phyloP scores from a whole-genome alignment of 2,797 vertebrate species.

The Schizopygopsis pylzovi region DNA sequence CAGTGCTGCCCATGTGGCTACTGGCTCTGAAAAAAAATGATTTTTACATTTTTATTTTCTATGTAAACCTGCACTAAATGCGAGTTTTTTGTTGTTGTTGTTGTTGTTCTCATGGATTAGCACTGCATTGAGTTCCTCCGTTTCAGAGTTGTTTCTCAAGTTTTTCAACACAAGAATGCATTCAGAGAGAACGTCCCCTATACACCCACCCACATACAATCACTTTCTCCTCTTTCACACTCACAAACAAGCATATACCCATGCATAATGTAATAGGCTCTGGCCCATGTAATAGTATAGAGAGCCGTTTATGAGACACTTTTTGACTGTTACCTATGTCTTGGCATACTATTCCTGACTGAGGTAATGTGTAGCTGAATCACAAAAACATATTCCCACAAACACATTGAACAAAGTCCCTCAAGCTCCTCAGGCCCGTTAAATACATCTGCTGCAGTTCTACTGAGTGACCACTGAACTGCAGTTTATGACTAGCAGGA shows the following conservation, averaged over 20 bases:
- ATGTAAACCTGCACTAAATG: neutral
- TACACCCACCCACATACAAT: neutral
- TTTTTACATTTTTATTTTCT: neutral
- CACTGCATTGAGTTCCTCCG: neutral
- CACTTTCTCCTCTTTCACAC: constrained; percentile 5
- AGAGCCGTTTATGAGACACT: constrained; percentile 41
- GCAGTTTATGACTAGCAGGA: constrained; percentile 69
- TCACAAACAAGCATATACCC: constrained; percentile 7
- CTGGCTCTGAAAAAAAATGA: neutral
- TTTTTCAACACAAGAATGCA: neutral
- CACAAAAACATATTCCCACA: constrained; percentile 36
- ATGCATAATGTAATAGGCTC: neutral
- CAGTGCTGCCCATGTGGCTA: neutral
- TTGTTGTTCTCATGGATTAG: neutral
- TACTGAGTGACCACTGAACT: constrained; percentile 57
- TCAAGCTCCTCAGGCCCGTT: constrained; percentile 53
- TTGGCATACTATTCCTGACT: constrained; percentile 28
- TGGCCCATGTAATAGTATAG: neutral
- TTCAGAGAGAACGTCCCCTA: neutral
- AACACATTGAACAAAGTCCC: constrained; percentile 41
- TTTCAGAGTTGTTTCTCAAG: neutral
- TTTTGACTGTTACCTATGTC: constrained; percentile 43
- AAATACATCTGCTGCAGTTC: constrained; percentile 73
- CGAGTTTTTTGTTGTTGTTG: too few species aligned
- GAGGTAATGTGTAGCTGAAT: constrained; percentile 46